Evolutionary conservation across 2,888 invertebrate species (phyloP).

Genomic region (Villa cingulata): DNA sequence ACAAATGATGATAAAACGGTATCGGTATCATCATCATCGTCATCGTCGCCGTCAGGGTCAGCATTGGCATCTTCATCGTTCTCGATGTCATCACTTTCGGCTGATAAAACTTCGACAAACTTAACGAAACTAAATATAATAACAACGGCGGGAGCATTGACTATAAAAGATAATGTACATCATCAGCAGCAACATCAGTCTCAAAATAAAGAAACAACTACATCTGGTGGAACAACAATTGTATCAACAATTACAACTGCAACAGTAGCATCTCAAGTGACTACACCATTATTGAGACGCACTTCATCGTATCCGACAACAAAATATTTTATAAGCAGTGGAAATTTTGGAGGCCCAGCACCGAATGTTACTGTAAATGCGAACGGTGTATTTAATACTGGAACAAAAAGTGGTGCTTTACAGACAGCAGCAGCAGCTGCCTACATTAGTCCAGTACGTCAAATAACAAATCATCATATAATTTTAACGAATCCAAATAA

Average conservation of each 20-base stretch:
- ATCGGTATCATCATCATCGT: neutral
- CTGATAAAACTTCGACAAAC: neutral
- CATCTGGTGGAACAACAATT: no score
- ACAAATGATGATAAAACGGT: neutral
- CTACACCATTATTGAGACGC: neutral
- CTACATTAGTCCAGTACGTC: conserved; percentile 3
- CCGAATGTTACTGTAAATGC: conserved; percentile 57
- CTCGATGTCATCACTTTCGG: neutral
- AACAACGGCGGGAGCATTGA: neutral
- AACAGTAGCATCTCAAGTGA: neutral
- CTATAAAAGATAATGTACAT: neutral
- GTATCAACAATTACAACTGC: neutral
- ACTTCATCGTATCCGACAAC: neutral
- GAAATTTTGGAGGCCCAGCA: conserved; percentile 40
- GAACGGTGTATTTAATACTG: conserved; percentile 32
- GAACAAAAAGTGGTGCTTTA: conserved; percentile 13
- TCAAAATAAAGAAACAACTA: neutral
- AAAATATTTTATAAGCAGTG: neutral
- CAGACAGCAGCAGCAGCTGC: neutral
- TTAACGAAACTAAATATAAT: neutral
- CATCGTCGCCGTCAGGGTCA: conserved; percentile 16
- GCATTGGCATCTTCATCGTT: conserved; percentile 3
- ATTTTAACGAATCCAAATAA: conserved; percentile 5
- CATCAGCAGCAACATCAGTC: neutral
- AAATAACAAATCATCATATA: conserved; percentile 5